These are phyloP conservation scores for Anoplopoma fimbria DNA, from an alignment of 2,113 vertebrate genomes.

Conservation along the genomic window DNA sequence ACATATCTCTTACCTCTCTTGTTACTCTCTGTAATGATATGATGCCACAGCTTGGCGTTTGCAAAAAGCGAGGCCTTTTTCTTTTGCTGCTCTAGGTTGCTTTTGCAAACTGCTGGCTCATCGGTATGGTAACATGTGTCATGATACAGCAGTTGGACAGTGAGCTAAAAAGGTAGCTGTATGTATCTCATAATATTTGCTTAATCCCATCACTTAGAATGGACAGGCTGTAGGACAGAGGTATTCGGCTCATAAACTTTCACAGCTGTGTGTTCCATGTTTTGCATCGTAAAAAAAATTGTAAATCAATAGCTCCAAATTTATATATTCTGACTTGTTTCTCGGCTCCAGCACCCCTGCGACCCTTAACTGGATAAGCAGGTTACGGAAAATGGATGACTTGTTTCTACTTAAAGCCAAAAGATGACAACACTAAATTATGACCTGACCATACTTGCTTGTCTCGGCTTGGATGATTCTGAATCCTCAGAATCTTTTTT, in stretches of 20 bases:
- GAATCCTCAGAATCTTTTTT: not conserved
- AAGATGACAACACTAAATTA: not conserved
- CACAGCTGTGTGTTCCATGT: not conserved
- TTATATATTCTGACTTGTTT: not conserved
- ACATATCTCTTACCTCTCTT: constrained; percentile 27
- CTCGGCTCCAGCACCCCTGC: too few species aligned
- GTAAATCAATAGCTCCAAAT: not conserved
- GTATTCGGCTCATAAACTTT: not conserved
- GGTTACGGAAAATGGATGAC: too few species aligned
- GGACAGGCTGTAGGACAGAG: not conserved
- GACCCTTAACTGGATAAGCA: too few species aligned
- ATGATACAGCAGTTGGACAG: constrained; percentile 61
- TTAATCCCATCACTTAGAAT: not conserved
- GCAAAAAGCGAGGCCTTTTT: not conserved
- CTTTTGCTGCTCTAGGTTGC: constrained; percentile 5
- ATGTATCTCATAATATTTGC: not conserved
- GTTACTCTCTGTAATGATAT: too few species aligned
- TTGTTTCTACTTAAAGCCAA: not conserved
- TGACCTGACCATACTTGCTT: not conserved
- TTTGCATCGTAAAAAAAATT: not conserved
- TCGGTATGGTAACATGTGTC: constrained; percentile 34
- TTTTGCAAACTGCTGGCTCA: too few species aligned
- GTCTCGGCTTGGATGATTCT: not conserved
- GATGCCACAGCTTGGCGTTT: constrained; percentile 9
- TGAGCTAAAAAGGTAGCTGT: constrained; percentile 67